Conservation (phyloP, 2,888 invertebrate species). For the Lysandra coridon region DNA sequence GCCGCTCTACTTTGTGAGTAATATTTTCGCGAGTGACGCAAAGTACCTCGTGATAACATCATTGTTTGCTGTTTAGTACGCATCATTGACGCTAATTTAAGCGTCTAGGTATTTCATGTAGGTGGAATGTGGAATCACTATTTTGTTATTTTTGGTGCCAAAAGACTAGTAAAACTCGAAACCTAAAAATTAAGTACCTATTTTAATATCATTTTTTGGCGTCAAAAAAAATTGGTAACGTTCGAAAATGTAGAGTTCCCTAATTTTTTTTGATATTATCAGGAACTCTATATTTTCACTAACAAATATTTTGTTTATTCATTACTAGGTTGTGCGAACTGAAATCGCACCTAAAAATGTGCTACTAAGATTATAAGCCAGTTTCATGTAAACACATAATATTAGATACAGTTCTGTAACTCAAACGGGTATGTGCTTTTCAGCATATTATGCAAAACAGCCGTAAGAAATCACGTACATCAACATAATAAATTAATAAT, state of each 20-base stretch:
- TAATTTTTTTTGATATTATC: background rate
- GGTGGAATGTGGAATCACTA: background rate
- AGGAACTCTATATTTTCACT: too few relatives aligned
- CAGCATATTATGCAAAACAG: background rate
- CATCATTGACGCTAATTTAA: background rate
- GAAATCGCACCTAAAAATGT: background rate
- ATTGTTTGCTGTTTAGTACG: conserved; percentile 8
- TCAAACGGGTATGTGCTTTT: background rate
- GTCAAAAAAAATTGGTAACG: too few relatives aligned
- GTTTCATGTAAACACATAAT: background rate
- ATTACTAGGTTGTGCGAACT: too few relatives aligned
- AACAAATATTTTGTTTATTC: too few relatives aligned
- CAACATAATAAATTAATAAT: background rate
- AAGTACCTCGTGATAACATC: conserved; percentile 15
- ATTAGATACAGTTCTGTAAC: background rate
- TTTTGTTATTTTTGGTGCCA: background rate
- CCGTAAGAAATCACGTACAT: conserved; percentile 1
- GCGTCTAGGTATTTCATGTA: conserved; percentile 4
- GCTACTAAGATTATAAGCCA: background rate
- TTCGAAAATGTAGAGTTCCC: too few relatives aligned
- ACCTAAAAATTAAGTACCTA: background rate
- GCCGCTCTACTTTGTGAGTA: background rate
- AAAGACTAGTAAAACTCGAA: background rate
- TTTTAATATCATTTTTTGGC: too few relatives aligned
- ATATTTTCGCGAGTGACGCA: conserved; percentile 28